A percentile compares a stretch with the other conserved stretches of the same genome.
These are phyloP conservation scores for Cephus pygmeus DNA, from an alignment of 2,888 invertebrate species.

Conservation along the genomic window DNA sequence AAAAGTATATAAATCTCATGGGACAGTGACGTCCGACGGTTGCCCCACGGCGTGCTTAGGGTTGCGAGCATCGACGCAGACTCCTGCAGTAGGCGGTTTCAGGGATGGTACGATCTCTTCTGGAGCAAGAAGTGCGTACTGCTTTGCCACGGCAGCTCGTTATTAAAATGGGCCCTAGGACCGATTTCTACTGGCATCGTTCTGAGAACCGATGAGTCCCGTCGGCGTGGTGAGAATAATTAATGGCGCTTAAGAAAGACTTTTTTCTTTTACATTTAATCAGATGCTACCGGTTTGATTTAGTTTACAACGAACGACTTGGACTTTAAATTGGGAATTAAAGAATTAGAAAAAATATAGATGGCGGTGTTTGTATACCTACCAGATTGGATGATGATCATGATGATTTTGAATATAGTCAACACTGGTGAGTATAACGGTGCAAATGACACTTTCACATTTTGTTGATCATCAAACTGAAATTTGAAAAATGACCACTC, in stretches of 20 bases:
- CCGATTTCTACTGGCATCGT: slow-evolving; percentile 13
- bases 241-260: neutral
- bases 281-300: neutral
- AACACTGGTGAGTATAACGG: neutral
- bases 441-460: neutral
- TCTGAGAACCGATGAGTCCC: neutral
- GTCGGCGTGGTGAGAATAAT: neutral
- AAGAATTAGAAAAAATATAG: neutral
- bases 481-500: neutral
- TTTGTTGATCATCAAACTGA: neutral
- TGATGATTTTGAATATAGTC: neutral
- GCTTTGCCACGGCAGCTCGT: slow-evolving; percentile 35
- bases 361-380: neutral
- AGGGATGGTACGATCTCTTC: neutral
- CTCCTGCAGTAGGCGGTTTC: slow-evolving; percentile 5
- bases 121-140: slow-evolving; percentile 21
- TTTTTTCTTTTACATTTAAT: neutral
- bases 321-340: neutral
- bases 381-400: neutral
- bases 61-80: neutral
- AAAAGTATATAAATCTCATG: slow-evolving; percentile 52
- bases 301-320: neutral
- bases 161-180: slow-evolving; percentile 36
- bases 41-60: slow-evolving; percentile 15
- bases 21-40: slow-evolving; percentile 51